Percentiles rank a stretch among this genome's conserved stretches.
phyloP scores from a whole-genome alignment of 2,113 vertebrate genomes.

The Astatoreochromis straeleni region DNA sequence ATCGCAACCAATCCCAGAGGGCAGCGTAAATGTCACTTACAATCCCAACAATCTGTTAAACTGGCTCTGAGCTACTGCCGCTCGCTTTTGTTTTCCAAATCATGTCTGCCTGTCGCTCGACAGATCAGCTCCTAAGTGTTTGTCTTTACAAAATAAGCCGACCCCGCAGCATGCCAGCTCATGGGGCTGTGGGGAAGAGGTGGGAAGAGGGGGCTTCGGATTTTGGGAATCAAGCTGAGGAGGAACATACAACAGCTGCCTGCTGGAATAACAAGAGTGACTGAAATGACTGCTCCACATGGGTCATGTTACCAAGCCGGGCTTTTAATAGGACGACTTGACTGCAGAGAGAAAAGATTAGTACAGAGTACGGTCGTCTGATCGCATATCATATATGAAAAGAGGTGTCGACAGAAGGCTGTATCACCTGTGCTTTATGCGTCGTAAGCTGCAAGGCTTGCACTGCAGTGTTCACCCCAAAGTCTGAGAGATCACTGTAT shows the following conservation, averaged over 20 bases:
- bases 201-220: background rate
- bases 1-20: background rate
- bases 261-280: slow-evolving; percentile 57
- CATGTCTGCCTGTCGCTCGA: slow-evolving; percentile 6
- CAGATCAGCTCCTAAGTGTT: slow-evolving; percentile 34
- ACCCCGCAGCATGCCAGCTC: background rate
- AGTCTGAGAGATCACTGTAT: background rate
- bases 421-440: rapidly evolving
- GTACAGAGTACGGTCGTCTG: slow-evolving; percentile 22
- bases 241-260: slow-evolving; percentile 59
- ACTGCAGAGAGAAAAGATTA: slow-evolving; percentile 42
- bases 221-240: slow-evolving; percentile 37
- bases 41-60: slow-evolving; percentile 1
- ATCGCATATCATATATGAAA: slow-evolving; percentile 33
- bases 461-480: background rate
- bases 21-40: slow-evolving; percentile 7
- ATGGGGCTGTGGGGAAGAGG: background rate
- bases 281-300: slow-evolving; percentile 29
- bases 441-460: background rate
- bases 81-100: background rate
- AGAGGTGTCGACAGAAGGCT: slow-evolving; percentile 21
- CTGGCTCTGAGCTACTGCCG: background rate
- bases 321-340: slow-evolving; percentile 52
- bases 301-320: slow-evolving; percentile 42
- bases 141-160: slow-evolving; percentile 37